Evolutionary conservation across 35 echinoderm and acorn worm species (phyloP), one percentile per base, ranked within the genome.

Genomic region (Nesometra sesokonis): DNA sequence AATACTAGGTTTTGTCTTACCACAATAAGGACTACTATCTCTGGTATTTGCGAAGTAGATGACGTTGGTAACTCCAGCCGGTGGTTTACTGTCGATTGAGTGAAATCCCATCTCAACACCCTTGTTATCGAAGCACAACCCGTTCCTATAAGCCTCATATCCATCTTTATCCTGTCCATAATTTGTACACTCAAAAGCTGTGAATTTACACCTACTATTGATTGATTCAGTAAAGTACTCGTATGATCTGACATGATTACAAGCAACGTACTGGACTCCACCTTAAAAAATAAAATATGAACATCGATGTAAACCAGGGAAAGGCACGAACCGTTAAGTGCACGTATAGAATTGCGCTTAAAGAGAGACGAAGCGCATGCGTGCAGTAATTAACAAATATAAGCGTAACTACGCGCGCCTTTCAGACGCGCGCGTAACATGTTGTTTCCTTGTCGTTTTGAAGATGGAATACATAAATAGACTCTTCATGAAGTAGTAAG

Each of bases 141-240:
- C 88, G 17, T 47, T 39, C 11, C 84, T 31, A 83, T 85, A 97
- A 29, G 87, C 84, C 76, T 92, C 82, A 57, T 93, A 90, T 27
- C 46, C 36, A 43, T 77, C 77, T 29, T 77, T 77, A 31, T 30
- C 82, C 23, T 36, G 34, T 17, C 37, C n/a, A 21, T 83, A 47
- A 15, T 47, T 9, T 67, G 52, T 67, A 29, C 91, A 93, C 46
- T 84, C 84, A 37, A 85, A 77, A 15, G 86, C 82, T 11, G 76
- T 85, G 27, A 88, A 85, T 0, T 88, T 88, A 77, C 94, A 97
- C 27, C 34, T 37, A 77, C 79, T 84, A 23, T 83, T 80, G 79
- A 97, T 97, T 32, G 95, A 97, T 3, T 97, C 91, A 0, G 85
- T 87, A 52, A 93, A 91, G 81, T 94, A 91, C 33, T 97, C 92